phyloP scores from a whole-genome alignment of 2,888 invertebrate genomes.

The Achlya flavicornis region DNA sequence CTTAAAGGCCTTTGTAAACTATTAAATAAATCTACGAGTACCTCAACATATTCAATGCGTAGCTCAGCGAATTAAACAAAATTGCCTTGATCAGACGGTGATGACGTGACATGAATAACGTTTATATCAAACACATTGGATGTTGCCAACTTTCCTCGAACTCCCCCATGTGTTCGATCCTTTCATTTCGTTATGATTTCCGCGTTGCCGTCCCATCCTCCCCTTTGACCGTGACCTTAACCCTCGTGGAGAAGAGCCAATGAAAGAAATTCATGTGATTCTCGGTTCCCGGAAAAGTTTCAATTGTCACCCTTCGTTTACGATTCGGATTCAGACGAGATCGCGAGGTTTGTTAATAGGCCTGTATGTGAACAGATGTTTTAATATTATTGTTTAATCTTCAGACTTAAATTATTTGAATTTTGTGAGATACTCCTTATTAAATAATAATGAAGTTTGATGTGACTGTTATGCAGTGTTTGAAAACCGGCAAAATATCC shows the following conservation, averaged over 20 bases:
- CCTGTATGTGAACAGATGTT: conserved; percentile 2
- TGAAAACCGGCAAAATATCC: too few species aligned
- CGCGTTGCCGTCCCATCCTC: not conserved
- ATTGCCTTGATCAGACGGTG: not conserved
- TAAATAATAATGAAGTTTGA: too few species aligned
- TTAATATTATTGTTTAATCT: not conserved
- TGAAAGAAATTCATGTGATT: not conserved
- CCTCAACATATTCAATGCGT: not conserved
- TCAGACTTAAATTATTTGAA: not conserved
- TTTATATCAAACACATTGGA: not conserved
- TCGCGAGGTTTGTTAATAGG: not conserved
- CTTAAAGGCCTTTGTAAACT: not conserved
- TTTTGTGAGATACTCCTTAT: too few species aligned
- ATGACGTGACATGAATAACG: conserved; percentile 4
- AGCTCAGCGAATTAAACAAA: not conserved
- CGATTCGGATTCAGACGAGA: not conserved
- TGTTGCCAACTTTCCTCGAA: conserved; percentile 4
- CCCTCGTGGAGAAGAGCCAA: not conserved
- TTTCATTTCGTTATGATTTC: conserved; percentile 7
- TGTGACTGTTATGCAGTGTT: too few species aligned
- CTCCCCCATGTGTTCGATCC: conserved; percentile 7
- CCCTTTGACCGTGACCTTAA: conserved; percentile 11
- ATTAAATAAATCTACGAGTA: not conserved
- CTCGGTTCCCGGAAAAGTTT: conserved; percentile 8
- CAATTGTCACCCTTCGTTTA: not conserved